These are phyloP conservation scores for Diabrotica balteata DNA, from an alignment of 2,888 invertebrate species.

Conservation along the genomic window DNA sequence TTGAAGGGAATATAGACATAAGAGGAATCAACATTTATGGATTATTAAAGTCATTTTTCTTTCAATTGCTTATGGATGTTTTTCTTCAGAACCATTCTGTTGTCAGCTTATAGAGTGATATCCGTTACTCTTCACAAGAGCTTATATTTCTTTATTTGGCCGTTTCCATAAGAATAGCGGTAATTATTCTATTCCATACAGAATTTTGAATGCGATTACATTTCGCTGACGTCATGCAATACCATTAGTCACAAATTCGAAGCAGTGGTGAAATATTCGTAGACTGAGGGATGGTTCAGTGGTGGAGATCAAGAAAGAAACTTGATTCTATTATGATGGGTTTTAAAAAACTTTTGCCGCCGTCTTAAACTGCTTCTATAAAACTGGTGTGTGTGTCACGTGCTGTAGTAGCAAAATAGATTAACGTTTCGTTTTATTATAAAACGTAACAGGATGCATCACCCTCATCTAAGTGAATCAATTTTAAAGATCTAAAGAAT, in stretches of 20 bases:
- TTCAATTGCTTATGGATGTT: slow-evolving; percentile 12
- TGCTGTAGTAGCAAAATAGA: too few relatives aligned
- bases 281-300: slow-evolving; percentile 46
- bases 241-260: slow-evolving; percentile 60
- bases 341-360: too few relatives aligned
- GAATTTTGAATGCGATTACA: slow-evolving; percentile 46
- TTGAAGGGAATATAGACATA: neutral
- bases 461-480: too few relatives aligned
- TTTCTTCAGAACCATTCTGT: slow-evolving; percentile 6
- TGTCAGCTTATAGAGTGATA: slow-evolving; percentile 16
- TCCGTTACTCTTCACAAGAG: slow-evolving; percentile 14
- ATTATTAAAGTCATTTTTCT: neutral
- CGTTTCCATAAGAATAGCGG: slow-evolving; percentile 23
- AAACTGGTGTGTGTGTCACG: too few relatives aligned
- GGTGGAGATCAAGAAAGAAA: neutral
- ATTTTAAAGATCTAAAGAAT: too few relatives aligned
- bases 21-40: neutral
- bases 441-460: too few relatives aligned
- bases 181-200: slow-evolving; percentile 33
- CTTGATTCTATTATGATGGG: too few relatives aligned
- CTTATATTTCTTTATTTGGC: slow-evolving; percentile 19
- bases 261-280: slow-evolving; percentile 54
- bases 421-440: too few relatives aligned
- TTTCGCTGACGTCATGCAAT: slow-evolving; percentile 59
- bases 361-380: too few relatives aligned